Percentiles rank a stretch among this genome's conserved stretches.
Evolutionary conservation across 2,113 vertebrate genomes (phyloP).

Genomic region (Notarius quadriscutis): DNA sequence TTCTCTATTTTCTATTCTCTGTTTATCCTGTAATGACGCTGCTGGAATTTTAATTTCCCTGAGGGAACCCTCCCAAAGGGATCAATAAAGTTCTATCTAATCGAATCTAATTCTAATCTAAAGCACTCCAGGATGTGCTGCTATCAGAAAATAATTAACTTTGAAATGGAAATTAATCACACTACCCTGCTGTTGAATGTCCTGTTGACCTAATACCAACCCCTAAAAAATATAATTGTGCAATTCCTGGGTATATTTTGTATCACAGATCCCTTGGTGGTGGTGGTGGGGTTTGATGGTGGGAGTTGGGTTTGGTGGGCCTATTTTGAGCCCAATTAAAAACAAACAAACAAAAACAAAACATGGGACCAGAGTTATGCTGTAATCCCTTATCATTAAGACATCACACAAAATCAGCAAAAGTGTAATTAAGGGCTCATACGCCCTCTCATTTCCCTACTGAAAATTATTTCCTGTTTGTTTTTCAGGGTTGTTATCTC

Average conservation of each 20-base stretch:
- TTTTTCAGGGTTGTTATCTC: conserved; percentile 31
- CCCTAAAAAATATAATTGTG: background rate
- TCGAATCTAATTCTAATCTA: no score
- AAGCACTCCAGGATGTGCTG: background rate
- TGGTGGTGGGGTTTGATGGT: background rate
- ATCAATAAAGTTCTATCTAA: no score
- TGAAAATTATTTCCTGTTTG: background rate
- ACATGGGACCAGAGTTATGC: background rate
- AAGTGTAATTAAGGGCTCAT: background rate
- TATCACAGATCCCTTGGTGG: background rate
- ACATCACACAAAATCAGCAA: background rate
- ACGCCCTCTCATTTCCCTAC: background rate
- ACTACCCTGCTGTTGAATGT: background rate
- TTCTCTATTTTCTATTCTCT: no score
- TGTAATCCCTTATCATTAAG: background rate
- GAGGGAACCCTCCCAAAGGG: no score
- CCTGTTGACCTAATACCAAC: background rate
- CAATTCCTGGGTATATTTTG: background rate
- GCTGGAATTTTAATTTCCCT: no score
- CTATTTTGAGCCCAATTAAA: background rate
- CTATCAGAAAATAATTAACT: background rate
- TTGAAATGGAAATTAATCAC: background rate
- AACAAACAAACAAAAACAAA: background rate
- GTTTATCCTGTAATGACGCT: no score
- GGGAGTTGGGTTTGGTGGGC: no score